Base-by-base conservation (phyloP, 2,888 invertebrate species). In the Petrolisthes cinctipes region DNA sequence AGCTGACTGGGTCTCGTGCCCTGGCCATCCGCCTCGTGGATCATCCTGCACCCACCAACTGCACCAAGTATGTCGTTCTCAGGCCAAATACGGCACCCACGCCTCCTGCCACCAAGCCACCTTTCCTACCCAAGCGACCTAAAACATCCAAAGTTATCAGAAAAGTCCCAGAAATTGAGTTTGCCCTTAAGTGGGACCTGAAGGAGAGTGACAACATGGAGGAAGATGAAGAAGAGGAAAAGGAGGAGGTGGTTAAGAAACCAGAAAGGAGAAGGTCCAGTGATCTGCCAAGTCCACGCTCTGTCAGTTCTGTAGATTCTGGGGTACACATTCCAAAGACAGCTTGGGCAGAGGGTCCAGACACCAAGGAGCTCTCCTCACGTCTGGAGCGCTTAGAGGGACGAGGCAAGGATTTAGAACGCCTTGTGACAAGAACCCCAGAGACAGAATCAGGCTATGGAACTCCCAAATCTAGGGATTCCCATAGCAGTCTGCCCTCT, bases 61-160 rank as follows among this genome's bases (percentile, higher is more conserved):
- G 96, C 92, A 96, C 96, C 56, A 96, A 96, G 93, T 93, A 96
- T 93, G 95, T 95, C 91, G 95, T 95, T 23, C 95, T 94, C 92
- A 93, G 95, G 85, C 94, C 94, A 3, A 93, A 93, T 92, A 94
- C 94, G n/a, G 93, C 93, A 37, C 92, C 92, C 20, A 91, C 92
- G 0, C 84, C 89, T 23, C 85, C 86, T 5, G 20, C 86, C 71
- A 82, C 87, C 7, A 89, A 89, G 82, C 84, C 89, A n/a, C 91
- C 90, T 1, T 53, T 89, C 51, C 83, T 90, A 51, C 86, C 88
- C 6, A 85, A 88, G 11, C 71, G 90, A 11, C 90, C 90, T 11
- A 90, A 87, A 75, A 90, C 90, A 17, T 76, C 90, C 54, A 85
- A 89, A 53, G 85, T 86, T 73, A 85, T 87, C 9, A 57, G 86